These are phyloP conservation scores for Pollenia labialis DNA, from an alignment of 2,888 invertebrate genomes.

Conservation along the genomic window DNA sequence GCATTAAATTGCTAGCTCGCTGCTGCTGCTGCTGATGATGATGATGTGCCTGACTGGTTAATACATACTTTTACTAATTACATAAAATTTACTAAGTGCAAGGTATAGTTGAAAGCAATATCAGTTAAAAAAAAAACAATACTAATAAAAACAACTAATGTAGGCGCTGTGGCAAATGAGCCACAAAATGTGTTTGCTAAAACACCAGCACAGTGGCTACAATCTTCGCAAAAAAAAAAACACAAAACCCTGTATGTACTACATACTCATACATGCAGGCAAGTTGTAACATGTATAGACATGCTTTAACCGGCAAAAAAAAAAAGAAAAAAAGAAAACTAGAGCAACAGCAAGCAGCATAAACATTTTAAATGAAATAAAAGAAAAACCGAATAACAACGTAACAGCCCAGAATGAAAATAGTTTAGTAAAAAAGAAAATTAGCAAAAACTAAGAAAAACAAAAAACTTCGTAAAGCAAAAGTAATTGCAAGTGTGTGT, in stretches of 20 bases:
- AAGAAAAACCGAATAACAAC: slow-evolving; percentile 32
- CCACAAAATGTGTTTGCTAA: slow-evolving; percentile 71
- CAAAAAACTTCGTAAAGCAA: neutral
- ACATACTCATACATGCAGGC: slow-evolving; percentile 1
- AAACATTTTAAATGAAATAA: neutral
- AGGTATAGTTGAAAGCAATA: slow-evolving; percentile 38
- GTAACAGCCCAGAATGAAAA: slow-evolving; percentile 29
- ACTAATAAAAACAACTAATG: slow-evolving; percentile 47
- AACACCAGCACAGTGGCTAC: slow-evolving; percentile 61
- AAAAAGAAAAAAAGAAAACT: slow-evolving; percentile 37
- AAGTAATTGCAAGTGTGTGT: slow-evolving; percentile 45
- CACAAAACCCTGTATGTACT: neutral
- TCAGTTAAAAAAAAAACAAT: neutral
- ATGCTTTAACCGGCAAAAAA: neutral
- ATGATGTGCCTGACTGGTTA: slow-evolving; percentile 58
- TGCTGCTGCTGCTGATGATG: slow-evolving; percentile 4
- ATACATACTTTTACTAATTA: slow-evolving; percentile 72
- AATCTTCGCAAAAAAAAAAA: neutral
- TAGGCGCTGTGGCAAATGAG: slow-evolving; percentile 73
- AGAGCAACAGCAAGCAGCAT: slow-evolving; percentile 42
- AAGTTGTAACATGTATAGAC: slow-evolving; percentile 20
- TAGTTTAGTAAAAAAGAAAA: slow-evolving; percentile 29
- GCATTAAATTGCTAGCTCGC: neutral
- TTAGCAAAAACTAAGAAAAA: slow-evolving; percentile 28
- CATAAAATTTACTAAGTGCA: slow-evolving; percentile 70